Percentiles rank a stretch among this genome's conserved stretches.
Evolutionary conservation across 2,113 vertebrate genomes (phyloP).

Genomic region (Xenopus tropicalis): DNA sequence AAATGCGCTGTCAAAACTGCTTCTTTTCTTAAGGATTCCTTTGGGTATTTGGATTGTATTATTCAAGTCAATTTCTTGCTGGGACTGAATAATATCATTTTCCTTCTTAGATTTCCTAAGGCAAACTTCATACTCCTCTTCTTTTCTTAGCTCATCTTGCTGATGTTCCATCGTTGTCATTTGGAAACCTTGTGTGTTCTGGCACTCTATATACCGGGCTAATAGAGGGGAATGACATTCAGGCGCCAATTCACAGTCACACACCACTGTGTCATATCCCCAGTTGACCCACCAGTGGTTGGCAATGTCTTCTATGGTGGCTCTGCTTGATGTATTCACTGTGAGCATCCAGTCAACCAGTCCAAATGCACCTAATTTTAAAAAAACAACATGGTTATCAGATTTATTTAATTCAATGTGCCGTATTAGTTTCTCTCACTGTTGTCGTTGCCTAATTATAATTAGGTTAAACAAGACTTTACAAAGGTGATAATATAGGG

Average conservation of each 20-base stretch:
- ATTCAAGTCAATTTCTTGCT: constrained; percentile 38
- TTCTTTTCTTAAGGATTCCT: constrained; percentile 69
- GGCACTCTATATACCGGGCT: constrained; percentile 70
- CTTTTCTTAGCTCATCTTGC: constrained; percentile 33
- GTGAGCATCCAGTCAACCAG: constrained; percentile 73
- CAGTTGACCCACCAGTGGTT: constrained; percentile 78
- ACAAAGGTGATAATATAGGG: no score
- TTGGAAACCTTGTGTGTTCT: constrained; percentile 58
- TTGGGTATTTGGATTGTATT: constrained; percentile 63
- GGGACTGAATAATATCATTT: constrained; percentile 63
- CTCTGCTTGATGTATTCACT: constrained; percentile 62
- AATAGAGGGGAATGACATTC: constrained; percentile 66
- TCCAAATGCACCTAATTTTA: constrained; percentile 62
- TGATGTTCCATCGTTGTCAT: neutral
- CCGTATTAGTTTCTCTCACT: no score
- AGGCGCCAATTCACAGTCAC: constrained; percentile 61
- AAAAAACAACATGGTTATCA: neutral
- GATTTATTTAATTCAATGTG: no score
- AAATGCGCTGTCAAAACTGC: constrained; percentile 65
- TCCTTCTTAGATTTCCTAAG: constrained; percentile 72
- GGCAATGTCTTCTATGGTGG: constrained; percentile 70
- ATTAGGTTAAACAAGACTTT: no score
- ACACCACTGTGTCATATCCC: constrained; percentile 65
- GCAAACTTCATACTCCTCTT: constrained; percentile 50
- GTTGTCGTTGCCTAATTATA: no score